Evolutionary conservation across 2,888 invertebrate species (phyloP).

Genomic region (Onchidella celtica): DNA sequence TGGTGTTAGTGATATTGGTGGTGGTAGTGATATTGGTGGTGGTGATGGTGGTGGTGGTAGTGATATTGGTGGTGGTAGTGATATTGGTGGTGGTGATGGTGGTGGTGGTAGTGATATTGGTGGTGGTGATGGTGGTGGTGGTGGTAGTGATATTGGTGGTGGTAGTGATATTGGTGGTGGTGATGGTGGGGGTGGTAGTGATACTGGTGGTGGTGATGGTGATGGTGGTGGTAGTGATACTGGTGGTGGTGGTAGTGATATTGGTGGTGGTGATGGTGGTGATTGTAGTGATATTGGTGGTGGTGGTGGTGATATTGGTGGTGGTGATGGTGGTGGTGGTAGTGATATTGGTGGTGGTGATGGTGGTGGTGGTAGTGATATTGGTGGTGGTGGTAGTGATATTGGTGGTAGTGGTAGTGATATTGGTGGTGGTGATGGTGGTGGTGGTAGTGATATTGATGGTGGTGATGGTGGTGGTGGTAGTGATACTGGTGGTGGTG

Average conservation of each 20-base stretch:
- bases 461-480: no score
- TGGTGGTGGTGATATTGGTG: background rate
- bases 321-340: background rate
- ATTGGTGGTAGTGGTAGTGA: constrained; percentile 1
- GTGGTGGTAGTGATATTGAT: background rate
- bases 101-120: no score
- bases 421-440: background rate
- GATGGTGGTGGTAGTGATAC: no score
- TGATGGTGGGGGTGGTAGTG: no score
- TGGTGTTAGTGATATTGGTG: no score
- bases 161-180: background rate
- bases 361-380: background rate
- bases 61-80: no score
- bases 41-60: background rate
- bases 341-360: constrained; percentile 8
- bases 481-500: no score
- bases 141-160: no score
- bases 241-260: background rate
- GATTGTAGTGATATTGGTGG: background rate
- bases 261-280: no score
- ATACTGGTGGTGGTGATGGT: no score
- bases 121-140: no score
- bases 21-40: background rate
- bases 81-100: no score
- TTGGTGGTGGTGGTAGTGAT: background rate